Base-by-base conservation (phyloP, 2,797 vertebrate genomes). In the Alosa sapidissima region DNA sequence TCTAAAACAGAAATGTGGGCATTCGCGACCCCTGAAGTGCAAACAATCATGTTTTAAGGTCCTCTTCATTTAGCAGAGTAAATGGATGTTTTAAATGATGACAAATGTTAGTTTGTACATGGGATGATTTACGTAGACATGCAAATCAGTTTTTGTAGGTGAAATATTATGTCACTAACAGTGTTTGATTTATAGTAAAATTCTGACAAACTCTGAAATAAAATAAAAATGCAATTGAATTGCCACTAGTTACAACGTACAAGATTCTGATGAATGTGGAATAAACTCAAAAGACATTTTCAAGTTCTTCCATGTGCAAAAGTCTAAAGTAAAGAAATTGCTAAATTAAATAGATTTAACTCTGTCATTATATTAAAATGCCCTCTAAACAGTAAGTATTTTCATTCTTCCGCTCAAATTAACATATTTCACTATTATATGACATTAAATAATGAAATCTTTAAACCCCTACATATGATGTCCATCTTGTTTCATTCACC, bases 391-490 rank as follows among this genome's bases (percentile, higher is more conserved):
- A 45, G 14, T 65, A 13, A 24, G 24, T 72, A 36, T 24, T 47
- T 78, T 19, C 3, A 78, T 75, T 41, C 14, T 75, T 28, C 19
- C 7, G 19, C 16, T 45, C 19, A 19, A 78, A 78, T 41, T 47
- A 45, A 47, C 28, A 36, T 3, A 62, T 62, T 24, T 62, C 5
- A 72, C 28, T 33, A 36, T 78, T 10, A 6, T 41, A 41, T 75
- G 72, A 78, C 19, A 78, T 78, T 36, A 78, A 47, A 78, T 78
- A 45, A 14, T 78, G 47, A 45, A 78, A 47, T 78, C 36, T 36
- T 45, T 16, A 47, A 21, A 5, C 16, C 72, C 72, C 14, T 78
- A 47, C 6, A 19, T 47, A 78, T 78, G 16, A 6, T 55, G 19
- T 55, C 41, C 41, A 47, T 78, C 72, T 45, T 21, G 24, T 78